Evolutionary conservation across 2,888 invertebrate genomes (phyloP).

Genomic region (Coenonympha arcania): DNA sequence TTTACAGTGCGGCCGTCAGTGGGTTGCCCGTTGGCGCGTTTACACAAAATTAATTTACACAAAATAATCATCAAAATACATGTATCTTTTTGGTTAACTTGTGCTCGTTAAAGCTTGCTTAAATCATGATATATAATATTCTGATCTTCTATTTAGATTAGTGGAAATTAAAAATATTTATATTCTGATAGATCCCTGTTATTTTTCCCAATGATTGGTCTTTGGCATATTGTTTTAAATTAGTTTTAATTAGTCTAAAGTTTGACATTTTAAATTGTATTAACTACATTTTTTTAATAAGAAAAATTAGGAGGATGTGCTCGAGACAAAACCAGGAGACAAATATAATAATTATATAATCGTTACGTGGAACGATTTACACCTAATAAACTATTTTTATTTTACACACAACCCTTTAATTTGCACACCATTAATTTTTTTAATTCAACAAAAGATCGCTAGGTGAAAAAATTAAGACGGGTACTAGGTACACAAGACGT

Average conservation of each 20-base stretch:
- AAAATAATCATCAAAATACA: conserved; percentile 57
- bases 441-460: conserved; percentile 50
- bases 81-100: conserved; percentile 45
- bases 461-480: conserved; percentile 38
- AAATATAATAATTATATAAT: conserved; percentile 40
- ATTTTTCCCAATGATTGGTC: conserved; percentile 67
- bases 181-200: conserved; percentile 64
- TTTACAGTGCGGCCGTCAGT: conserved; percentile 39
- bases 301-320: conserved; percentile 41
- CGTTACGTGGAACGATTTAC: conserved; percentile 53
- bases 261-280: conserved; percentile 35
- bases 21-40: conserved; percentile 38
- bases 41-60: conserved; percentile 50
- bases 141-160: conserved; percentile 39
- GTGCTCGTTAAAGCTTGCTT: conserved; percentile 54
- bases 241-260: conserved; percentile 51
- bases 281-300: conserved; percentile 17
- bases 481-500: conserved; percentile 43
- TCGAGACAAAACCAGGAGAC: conserved; percentile 36
- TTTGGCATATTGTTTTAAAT: conserved; percentile 63
- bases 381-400: conserved; percentile 71
- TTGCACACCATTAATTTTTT: conserved; percentile 69
- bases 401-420: conserved; percentile 75
- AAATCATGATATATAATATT: conserved; percentile 31
- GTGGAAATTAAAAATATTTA: conserved; percentile 58